Base-by-base conservation (phyloP, 2,113 vertebrate species). In the Chloroceryle aenea region DNA sequence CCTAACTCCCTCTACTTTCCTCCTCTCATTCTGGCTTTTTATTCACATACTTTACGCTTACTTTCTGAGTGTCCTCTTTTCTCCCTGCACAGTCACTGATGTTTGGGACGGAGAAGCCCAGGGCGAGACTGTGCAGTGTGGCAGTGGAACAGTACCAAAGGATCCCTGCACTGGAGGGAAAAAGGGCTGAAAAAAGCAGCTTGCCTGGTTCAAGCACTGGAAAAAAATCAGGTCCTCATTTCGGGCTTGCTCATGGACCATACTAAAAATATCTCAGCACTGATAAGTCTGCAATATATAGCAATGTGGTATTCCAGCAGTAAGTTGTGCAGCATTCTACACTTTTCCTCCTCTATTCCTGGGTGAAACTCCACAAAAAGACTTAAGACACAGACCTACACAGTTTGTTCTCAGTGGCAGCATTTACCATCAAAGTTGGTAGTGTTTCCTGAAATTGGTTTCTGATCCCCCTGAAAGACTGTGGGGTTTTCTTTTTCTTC, bases 371-470 rank as follows among this genome's bases (percentile, higher is more conserved):
- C n/a, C 67, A 12, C 55, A 3, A 56, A 94, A 90, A 78, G 14
- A 2, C 40, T 34, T 64, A 42, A 36, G 50, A 89, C 56, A 36
- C 38, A 58, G 42, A 30, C 69, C 47, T 18, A n/a, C 27, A 30
- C 0, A 75, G 45, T 83, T 77, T 76, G 62, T 56, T 90, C 88
- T 95, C 42, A n/a, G 93, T 71, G 96, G 83, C 96, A 89, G 67
- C 18, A 2, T 95, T 97, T 97, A 97, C 84, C 83, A 94, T 97
- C 94, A 97, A 89, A 97, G 92, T 69, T 87, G 45, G 78, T 91
- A 94, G 67, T 69, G 50, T 96, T 98, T 98, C 97, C 97, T 97
- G 97, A 98, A 97, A 89, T 47, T 87, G 95, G 97, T 97, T 97
- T 98, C 96, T 97, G 94, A 97, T 97, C 97, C 97, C 78, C 76